A percentile compares a stretch with the other conserved stretches of the same genome.
phyloP scores from a whole-genome alignment of 2,888 invertebrate species.

The Dilophus febrilis region DNA sequence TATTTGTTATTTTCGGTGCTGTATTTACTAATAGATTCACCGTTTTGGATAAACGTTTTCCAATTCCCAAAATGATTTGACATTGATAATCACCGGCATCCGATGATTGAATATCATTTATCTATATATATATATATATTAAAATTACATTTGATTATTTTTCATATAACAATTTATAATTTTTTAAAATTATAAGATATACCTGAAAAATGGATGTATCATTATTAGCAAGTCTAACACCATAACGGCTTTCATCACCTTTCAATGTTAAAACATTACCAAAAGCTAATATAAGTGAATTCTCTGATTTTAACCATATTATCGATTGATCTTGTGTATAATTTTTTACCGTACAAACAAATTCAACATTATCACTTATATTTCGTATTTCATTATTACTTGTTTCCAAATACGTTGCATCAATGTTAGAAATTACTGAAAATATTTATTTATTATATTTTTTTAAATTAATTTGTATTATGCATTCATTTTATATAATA shows the following conservation, averaged over 20 bases:
- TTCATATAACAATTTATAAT: neutral
- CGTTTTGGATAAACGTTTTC: slow-evolving; percentile 19
- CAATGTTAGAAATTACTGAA: no score
- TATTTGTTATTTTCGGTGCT: slow-evolving; percentile 23
- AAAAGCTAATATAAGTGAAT: slow-evolving; percentile 25
- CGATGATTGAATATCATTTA: slow-evolving; percentile 20
- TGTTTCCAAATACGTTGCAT: no score
- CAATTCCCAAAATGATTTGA: slow-evolving; percentile 19
- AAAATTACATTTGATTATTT: neutral
- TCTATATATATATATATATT: slow-evolving; percentile 2
- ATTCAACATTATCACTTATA: no score
- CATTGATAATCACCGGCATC: slow-evolving; percentile 29
- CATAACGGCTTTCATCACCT: slow-evolving; percentile 22
- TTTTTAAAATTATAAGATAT: neutral
- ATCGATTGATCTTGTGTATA: no score
- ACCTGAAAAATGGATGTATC: slow-evolving; percentile 1
- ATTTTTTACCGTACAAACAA: no score
- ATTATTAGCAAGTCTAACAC: slow-evolving; percentile 16
- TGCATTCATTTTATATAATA: no score
- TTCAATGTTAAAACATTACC: slow-evolving; percentile 20
- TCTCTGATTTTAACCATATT: no score
- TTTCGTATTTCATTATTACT: no score
- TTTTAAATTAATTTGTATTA: no score
- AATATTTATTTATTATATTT: no score
- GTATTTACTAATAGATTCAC: slow-evolving; percentile 21